These are phyloP conservation scores for Helarctos malayanus DNA, from an alignment of 2,797 vertebrate genomes.

Conservation along the genomic window DNA sequence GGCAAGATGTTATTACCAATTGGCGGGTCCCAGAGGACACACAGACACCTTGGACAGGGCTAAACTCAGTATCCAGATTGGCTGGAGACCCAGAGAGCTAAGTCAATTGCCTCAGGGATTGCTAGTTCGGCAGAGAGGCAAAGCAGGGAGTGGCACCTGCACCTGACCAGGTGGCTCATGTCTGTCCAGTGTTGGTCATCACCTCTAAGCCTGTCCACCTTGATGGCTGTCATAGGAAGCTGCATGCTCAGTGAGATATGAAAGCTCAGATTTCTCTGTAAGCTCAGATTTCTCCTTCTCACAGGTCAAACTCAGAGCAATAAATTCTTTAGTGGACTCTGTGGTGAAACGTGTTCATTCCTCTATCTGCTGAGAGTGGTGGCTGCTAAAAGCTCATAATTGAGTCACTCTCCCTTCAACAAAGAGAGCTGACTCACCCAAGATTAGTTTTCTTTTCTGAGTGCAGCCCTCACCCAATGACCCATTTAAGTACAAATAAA, in stretches of 20 bases:
- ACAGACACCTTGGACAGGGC: background rate
- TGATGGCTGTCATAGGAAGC: background rate
- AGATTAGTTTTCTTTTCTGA: background rate
- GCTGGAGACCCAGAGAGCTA: background rate
- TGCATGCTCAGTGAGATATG: background rate
- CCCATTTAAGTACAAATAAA: background rate
- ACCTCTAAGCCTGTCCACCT: background rate
- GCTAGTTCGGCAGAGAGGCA: background rate
- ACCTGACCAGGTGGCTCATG: background rate
- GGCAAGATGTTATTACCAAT: slow-evolving; percentile 29
- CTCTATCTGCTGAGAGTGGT: background rate
- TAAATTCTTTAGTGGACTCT: background rate
- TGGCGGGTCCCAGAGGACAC: slow-evolving; percentile 6
- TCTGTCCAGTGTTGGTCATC: background rate
- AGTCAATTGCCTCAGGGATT: background rate
- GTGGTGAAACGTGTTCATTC: background rate
- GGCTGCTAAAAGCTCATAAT: background rate
- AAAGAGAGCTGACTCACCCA: background rate
- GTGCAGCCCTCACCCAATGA: background rate
- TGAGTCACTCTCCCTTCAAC: background rate
- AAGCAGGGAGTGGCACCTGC: background rate
- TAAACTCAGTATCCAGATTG: background rate
- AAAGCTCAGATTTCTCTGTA: background rate
- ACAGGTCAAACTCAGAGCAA: background rate
- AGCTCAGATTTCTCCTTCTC: slow-evolving; percentile 7